Conservation (phyloP, 2,797 vertebrate species). For the Chloroceryle inda region DNA sequence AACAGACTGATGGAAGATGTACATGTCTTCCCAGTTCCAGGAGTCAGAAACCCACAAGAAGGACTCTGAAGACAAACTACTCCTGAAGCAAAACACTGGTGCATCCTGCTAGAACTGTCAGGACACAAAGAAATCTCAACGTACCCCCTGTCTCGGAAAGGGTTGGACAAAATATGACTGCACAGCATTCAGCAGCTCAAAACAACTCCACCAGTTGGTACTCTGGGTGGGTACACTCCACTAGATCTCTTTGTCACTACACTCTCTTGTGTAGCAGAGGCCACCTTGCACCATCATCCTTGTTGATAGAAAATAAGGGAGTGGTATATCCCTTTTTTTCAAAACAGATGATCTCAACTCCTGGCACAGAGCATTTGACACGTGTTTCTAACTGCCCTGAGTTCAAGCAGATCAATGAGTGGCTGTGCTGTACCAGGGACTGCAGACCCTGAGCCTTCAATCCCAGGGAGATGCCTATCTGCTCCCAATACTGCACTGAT, state of each 20-base stretch:
- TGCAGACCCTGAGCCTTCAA: not conserved
- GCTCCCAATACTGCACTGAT: not conserved
- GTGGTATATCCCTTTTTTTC: not conserved
- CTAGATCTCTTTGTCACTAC: not conserved
- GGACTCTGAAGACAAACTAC: not conserved
- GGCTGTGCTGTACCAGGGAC: not conserved
- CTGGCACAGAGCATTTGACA: not conserved
- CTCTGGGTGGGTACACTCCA: not conserved
- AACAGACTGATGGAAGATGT: not conserved
- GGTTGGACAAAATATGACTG: not conserved
- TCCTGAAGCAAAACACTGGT: not conserved
- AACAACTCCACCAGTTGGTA: not conserved
- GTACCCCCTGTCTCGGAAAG: not conserved
- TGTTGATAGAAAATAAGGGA: conserved; percentile 29
- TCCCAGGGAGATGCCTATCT: not conserved
- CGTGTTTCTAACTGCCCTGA: not conserved
- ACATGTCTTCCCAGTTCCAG: not conserved
- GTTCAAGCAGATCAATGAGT: not conserved
- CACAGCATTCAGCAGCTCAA: not conserved
- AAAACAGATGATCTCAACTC: not conserved
- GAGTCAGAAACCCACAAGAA: not conserved
- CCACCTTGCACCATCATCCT: not conserved
- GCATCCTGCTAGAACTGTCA: not conserved
- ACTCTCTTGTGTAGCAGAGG: not conserved
- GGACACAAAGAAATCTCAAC: not conserved